A percentile compares a stretch with the other conserved stretches of the same genome.
phyloP scores from a whole-genome alignment of 2,797 vertebrate genomes.

The Cyprinodon diabolis region DNA sequence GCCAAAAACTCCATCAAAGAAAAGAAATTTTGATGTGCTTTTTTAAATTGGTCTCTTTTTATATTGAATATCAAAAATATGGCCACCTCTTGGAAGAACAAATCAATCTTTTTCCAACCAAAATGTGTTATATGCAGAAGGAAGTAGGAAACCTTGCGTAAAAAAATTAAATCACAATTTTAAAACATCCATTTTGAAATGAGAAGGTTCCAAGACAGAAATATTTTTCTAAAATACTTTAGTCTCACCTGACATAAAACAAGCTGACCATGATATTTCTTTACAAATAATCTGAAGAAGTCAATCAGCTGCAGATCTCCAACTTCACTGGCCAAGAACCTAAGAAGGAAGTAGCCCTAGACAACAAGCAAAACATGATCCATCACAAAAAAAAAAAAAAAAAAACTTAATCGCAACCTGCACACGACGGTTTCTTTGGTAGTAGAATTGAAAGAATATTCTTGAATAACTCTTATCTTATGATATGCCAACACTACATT shows the following conservation, averaged over 20 bases:
- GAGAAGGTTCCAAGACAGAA: background rate
- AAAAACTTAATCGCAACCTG: background rate
- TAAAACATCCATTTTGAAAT: background rate
- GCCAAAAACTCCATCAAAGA: background rate
- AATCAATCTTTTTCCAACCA: background rate
- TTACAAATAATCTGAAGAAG: constrained; percentile 89
- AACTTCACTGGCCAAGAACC: constrained; percentile 83
- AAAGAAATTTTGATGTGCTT: background rate
- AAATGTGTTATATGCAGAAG: background rate
- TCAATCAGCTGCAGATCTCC: constrained; percentile 84
- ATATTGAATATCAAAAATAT: background rate
- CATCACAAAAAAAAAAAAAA: constrained; percentile 17
- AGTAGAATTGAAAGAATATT: constrained; percentile 1
- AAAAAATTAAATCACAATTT: background rate
- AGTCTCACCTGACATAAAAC: constrained; percentile 91
- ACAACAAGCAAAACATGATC: constrained; percentile 40
- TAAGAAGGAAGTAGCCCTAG: constrained; percentile 95
- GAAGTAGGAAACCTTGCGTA: background rate
- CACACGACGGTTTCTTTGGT: background rate
- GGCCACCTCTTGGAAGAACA: background rate
- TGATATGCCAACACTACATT: constrained; percentile 2
- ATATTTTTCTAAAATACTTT: constrained; percentile 11
- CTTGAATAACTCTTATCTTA: constrained; percentile 5
- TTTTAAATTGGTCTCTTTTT: background rate
- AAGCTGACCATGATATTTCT: constrained; percentile 89